Percentiles rank a stretch among this genome's conserved stretches.
These are phyloP conservation scores for Cosmia pyralina DNA, from an alignment of 2,888 invertebrate species.

Conservation along the genomic window DNA sequence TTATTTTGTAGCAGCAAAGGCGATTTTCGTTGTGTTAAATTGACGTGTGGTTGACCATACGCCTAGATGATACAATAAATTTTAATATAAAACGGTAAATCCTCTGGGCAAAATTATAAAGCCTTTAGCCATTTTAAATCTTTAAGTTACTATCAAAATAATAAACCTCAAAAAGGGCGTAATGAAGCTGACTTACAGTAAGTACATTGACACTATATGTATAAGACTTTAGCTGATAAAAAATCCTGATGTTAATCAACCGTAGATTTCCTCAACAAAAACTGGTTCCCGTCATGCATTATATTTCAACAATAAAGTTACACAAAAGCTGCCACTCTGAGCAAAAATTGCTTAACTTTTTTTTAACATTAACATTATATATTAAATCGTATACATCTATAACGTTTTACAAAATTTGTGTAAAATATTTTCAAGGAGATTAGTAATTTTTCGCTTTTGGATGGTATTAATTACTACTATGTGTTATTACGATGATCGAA, in stretches of 20 bases:
- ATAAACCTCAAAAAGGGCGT: neutral
- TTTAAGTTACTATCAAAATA: neutral
- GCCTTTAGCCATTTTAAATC: no score
- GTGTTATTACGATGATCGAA: neutral
- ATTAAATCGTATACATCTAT: neutral
- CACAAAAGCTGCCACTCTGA: constrained; percentile 15
- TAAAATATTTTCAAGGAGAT: constrained; percentile 11
- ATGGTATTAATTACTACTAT: neutral
- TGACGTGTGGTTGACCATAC: neutral
- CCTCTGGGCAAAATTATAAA: neutral
- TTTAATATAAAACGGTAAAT: neutral
- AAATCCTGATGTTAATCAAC: neutral
- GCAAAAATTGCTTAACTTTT: neutral
- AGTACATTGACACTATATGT: neutral
- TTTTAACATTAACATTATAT: constrained; percentile 5
- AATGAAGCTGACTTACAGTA: neutral
- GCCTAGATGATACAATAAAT: no score
- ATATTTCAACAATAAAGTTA: constrained; percentile 19
- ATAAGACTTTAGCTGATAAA: neutral
- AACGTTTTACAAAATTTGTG: constrained; percentile 1
- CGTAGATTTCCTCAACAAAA: neutral
- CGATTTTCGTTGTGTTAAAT: neutral
- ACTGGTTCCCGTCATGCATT: neutral
- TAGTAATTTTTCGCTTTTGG: neutral
- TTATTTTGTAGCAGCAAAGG: neutral